Conservation (phyloP, 1,140 invertebrate species). For the Sinonovacula constricta region DNA sequence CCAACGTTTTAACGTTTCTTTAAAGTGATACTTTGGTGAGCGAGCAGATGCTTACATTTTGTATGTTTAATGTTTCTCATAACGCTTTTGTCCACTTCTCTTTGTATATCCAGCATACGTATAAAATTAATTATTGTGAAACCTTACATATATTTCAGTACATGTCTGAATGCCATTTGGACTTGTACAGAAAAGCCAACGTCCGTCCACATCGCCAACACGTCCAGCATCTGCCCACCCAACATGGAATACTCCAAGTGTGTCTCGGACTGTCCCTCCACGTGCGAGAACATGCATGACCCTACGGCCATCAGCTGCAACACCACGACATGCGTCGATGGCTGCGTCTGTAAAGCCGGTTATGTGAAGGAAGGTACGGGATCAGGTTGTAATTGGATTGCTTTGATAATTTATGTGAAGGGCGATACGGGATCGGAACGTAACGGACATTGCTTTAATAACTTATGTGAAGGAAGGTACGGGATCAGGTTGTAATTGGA, state of each 20-base stretch:
- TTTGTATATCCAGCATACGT: neutral
- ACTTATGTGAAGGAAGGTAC: no score
- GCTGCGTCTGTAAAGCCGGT: constrained; percentile 87
- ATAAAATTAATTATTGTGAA: neutral
- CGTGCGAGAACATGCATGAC: constrained; percentile 90
- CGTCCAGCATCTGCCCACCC: constrained; percentile 64
- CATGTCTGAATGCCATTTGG: constrained; percentile 88
- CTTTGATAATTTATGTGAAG: no score
- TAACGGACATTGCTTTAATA: no score
- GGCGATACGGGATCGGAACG: no score
- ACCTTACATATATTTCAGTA: constrained; percentile 80
- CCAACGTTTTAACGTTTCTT: no score
- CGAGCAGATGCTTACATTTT: no score
- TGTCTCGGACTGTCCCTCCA: constrained; percentile 85
- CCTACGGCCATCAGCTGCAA: constrained; percentile 72
- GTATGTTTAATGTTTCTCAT: neutral
- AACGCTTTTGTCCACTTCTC: neutral
- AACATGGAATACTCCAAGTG: constrained; percentile 87
- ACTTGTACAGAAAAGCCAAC: constrained; percentile 80
- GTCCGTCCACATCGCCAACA: constrained; percentile 80
- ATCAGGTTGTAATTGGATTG: no score
- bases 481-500: no score
- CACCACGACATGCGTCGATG: constrained; percentile 79
- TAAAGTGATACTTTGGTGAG: no score
- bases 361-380: constrained; percentile 80